A percentile compares a stretch with the other conserved stretches of the same genome.
Conservation (phyloP, 2,113 vertebrate species). For the Aspidoscelis tigris region DNA sequence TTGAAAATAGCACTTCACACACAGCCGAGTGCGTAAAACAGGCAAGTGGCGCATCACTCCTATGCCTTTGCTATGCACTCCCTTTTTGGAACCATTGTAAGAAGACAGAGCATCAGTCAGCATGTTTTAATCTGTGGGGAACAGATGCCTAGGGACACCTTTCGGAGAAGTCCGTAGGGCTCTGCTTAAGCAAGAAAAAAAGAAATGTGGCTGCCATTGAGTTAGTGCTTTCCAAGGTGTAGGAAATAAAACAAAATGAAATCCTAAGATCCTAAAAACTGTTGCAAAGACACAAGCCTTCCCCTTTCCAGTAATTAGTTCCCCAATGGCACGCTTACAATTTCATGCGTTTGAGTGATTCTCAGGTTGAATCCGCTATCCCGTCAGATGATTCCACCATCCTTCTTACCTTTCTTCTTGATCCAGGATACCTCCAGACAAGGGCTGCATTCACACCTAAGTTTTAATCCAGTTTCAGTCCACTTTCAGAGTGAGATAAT, state of each 20-base stretch:
- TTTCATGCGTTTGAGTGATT: too few species aligned
- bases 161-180: constrained; percentile 30
- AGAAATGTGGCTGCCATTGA: constrained; percentile 42
- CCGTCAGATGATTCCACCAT: too few species aligned
- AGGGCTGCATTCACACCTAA: too few species aligned
- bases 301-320: too few species aligned
- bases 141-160: constrained; percentile 51
- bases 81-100: constrained; percentile 56
- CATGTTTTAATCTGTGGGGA: constrained; percentile 69
- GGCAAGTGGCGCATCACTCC: constrained; percentile 69
- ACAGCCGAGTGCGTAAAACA: constrained; percentile 62
- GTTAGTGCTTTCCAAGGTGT: not conserved
- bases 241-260: not conserved
- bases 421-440: too few species aligned
- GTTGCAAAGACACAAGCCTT: too few species aligned
- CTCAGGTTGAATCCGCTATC: too few species aligned
- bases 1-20: constrained; percentile 69
- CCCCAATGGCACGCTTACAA: too few species aligned
- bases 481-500: too few species aligned
- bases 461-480: too few species aligned
- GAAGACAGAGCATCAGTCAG: constrained; percentile 62
- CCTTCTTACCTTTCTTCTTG: too few species aligned
- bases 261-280: too few species aligned
- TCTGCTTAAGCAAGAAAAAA: constrained; percentile 43
- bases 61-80: constrained; percentile 69